These are phyloP conservation scores for Neopelma chrysocephalum DNA, from an alignment of 2,797 vertebrate species.

Conservation along the genomic window DNA sequence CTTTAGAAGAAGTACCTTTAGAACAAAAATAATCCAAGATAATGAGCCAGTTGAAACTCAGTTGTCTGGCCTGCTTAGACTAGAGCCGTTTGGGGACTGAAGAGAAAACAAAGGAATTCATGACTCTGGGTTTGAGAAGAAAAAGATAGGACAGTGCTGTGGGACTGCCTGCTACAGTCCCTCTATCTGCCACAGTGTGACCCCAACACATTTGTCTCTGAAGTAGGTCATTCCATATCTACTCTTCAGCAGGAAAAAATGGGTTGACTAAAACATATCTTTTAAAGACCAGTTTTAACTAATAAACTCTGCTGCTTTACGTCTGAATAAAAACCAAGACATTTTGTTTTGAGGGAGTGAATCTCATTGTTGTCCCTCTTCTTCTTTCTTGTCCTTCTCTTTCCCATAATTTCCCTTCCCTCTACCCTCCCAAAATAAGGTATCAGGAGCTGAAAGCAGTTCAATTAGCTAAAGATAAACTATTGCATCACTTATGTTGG, in stretches of 20 bases:
- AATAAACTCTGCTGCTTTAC: neutral
- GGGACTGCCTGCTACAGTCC: neutral
- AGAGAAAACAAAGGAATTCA: neutral
- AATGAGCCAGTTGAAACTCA: neutral
- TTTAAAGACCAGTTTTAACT: neutral
- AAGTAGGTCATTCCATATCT: neutral
- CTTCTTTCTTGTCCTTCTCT: neutral
- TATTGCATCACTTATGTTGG: neutral
- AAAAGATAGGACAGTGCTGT: neutral
- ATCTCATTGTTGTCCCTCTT: neutral
- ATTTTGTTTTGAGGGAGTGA: constrained; percentile 14
- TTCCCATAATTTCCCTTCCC: neutral
- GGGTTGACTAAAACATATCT: neutral
- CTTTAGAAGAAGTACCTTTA: neutral
- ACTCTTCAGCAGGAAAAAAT: neutral
- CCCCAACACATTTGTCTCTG: neutral
- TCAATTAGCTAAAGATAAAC: neutral
- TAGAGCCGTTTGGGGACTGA: neutral
- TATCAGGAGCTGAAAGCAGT: neutral
- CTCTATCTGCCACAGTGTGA: neutral
- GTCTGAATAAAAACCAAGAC: neutral
- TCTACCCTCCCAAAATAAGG: neutral
- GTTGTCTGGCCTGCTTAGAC: neutral
- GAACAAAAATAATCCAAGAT: neutral
- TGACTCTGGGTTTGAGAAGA: neutral